phyloP scores from a whole-genome alignment of 2,113 vertebrate genomes.

The Lynx canadensis region DNA sequence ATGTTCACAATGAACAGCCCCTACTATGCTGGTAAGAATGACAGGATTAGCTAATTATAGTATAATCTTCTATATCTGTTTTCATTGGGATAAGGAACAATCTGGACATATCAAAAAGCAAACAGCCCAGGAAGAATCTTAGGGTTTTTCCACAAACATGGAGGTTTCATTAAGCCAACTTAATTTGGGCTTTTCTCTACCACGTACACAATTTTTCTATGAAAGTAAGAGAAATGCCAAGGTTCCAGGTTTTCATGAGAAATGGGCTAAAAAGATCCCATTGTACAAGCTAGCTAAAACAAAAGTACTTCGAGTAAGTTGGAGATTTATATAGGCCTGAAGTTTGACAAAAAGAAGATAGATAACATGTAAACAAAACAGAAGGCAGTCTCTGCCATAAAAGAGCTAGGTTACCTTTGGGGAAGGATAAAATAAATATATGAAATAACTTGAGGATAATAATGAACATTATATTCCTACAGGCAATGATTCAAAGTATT shows the following conservation, averaged over 20 bases:
- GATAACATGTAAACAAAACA: neutral
- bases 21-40: slow-evolving; percentile 63
- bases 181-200: slow-evolving; percentile 1
- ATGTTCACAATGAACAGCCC: slow-evolving; percentile 73
- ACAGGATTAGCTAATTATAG: slow-evolving; percentile 66
- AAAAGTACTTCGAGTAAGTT: slow-evolving; percentile 21
- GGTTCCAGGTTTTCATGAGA: slow-evolving; percentile 22
- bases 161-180: slow-evolving; percentile 11
- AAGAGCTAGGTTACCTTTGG: slow-evolving; percentile 26
- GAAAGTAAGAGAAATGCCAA: slow-evolving; percentile 42
- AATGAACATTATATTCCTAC: slow-evolving; percentile 17
- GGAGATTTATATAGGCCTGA: neutral
- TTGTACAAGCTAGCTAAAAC: neutral
- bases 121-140: slow-evolving; percentile 55
- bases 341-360: neutral
- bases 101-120: slow-evolving; percentile 65
- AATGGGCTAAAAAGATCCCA: slow-evolving; percentile 27
- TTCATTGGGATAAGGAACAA: slow-evolving; percentile 58
- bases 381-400: neutral
- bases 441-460: slow-evolving; percentile 42
- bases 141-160: slow-evolving; percentile 31
- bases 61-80: slow-evolving; percentile 59
- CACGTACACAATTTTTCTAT: slow-evolving; percentile 10
- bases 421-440: neutral
- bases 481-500: neutral